A percentile compares a stretch with the other conserved stretches of the same genome.
Conservation (phyloP, 1,140 invertebrate genomes). For the Contarinia nasturtii region DNA sequence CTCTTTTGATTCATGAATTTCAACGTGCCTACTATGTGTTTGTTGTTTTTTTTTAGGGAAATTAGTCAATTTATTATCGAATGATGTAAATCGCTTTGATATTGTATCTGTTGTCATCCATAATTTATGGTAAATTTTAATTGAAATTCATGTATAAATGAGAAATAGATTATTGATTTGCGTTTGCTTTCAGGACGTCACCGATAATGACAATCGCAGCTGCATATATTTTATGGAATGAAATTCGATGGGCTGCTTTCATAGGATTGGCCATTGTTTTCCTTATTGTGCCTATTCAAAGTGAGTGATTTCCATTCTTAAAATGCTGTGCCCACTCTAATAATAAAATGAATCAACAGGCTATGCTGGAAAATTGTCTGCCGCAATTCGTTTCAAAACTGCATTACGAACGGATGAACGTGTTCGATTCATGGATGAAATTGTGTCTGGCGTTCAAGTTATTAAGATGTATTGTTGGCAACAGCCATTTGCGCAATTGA, state of each 20-base stretch:
- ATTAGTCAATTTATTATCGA: constrained; percentile 66
- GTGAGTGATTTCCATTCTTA: constrained; percentile 40
- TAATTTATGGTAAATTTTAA: no score
- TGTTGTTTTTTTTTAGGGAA: no score
- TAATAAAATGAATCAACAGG: constrained; percentile 12
- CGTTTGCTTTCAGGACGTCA: constrained; percentile 43
- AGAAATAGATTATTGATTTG: no score
- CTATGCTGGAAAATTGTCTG: constrained; percentile 26
- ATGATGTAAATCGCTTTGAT: constrained; percentile 51
- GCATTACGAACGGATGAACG: constrained; percentile 34
- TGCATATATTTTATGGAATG: constrained; percentile 38
- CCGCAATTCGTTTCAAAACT: constrained; percentile 24
- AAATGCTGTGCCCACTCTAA: no score
- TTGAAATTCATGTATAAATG: no score
- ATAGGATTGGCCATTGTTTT: constrained; percentile 50
- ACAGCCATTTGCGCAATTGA: constrained; percentile 16
- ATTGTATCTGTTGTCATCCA: constrained; percentile 26
- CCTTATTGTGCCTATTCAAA: constrained; percentile 40
- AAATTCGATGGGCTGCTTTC: constrained; percentile 42
- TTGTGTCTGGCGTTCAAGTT: constrained; percentile 38
- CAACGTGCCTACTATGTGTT: no score
- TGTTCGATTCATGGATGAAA: constrained; percentile 40
- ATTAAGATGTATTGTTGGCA: background rate
- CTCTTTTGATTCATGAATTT: no score
- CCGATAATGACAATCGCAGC: constrained; percentile 41